phyloP scores from a whole-genome alignment of 2,888 invertebrate genomes.

The Tolmerus cingulatus region DNA sequence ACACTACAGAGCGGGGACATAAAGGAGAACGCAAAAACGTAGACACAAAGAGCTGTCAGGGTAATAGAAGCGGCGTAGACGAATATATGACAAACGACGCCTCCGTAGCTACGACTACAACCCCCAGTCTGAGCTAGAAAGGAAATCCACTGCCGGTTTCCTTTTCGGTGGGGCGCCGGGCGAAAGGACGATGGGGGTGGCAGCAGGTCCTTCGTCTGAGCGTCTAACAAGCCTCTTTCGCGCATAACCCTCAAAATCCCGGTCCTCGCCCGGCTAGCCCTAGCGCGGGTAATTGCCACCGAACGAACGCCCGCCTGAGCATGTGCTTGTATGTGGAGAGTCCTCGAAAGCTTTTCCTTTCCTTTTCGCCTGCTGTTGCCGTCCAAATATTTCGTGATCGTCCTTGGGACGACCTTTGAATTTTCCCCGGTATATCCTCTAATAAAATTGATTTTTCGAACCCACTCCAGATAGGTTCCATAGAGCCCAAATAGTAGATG shows the following conservation, averaged over 20 bases:
- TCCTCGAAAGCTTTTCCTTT: constrained; percentile 23
- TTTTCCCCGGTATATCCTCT: constrained; percentile 19
- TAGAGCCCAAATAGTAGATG: constrained; percentile 4
- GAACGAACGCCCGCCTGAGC: background rate
- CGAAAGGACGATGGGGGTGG: background rate
- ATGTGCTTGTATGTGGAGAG: background rate
- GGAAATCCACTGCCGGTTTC: constrained; percentile 32
- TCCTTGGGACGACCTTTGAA: constrained; percentile 30
- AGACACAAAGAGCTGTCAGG: background rate
- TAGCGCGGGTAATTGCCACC: background rate
- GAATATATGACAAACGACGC: constrained; percentile 14
- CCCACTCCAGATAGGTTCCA: background rate
- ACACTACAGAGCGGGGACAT: background rate
- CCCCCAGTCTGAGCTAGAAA: constrained; percentile 2
- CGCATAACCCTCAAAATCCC: background rate
- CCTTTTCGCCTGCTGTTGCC: constrained; percentile 25
- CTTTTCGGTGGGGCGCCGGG: background rate
- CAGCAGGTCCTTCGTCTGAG: background rate
- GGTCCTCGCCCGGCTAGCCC: background rate
- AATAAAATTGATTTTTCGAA: constrained; percentile 19
- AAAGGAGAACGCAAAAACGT: background rate
- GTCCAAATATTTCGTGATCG: constrained; percentile 27
- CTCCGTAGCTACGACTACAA: background rate
- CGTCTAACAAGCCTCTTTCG: background rate
- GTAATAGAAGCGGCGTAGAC: background rate